Evolutionary conservation across 2,888 invertebrate genomes (phyloP), one percentile per base, ranked within the genome.

Genomic region (Baccha elongata): DNA sequence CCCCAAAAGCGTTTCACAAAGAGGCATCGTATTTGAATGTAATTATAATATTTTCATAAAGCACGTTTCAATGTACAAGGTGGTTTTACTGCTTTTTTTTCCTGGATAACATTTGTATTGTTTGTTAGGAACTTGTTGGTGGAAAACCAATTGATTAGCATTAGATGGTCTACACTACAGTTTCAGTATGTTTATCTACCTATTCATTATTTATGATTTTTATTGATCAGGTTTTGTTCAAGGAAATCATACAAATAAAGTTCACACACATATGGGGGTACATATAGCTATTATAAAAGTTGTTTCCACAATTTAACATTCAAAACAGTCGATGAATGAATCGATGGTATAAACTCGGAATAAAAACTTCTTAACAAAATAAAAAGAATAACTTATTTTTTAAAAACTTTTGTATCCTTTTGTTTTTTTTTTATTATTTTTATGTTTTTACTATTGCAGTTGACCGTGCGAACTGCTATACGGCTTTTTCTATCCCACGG

Each of bases 41-140:
- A 76, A 83, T 83, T 83, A 78, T 83, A 83, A 83, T 83, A 76
- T 76, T 73, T 46, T 71, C 29, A 35, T 64, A 53, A 68, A 62
- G 72, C 81, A 76, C 78, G 81, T 83, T 64, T 48, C 40, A 65
- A 40, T 55, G 55, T 55, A 32, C 32, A 19, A 21, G 35, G 10
- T 37, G 21, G 29, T 32, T 26, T 48, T 46, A 3, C 5, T 71
- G 78, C 73, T 64, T 48, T 48, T 64, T 35, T 64, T 50, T 68
- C 29, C 29, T 8, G 3, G 8, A 32, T 32, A 32, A 32, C 29
- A 7, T 32, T 7, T 32, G 3, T 4, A 4, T 26, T 26, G 29
- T 8, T 8, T 32, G 29, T 32, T 32, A 8, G 8, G 8, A 32
- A 32, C 29, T 32, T 32, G 29, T 32, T 32, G 29, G 29, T 8